phyloP scores from a whole-genome alignment of 2,113 vertebrate genomes.

The Rhizomys pruinosus region DNA sequence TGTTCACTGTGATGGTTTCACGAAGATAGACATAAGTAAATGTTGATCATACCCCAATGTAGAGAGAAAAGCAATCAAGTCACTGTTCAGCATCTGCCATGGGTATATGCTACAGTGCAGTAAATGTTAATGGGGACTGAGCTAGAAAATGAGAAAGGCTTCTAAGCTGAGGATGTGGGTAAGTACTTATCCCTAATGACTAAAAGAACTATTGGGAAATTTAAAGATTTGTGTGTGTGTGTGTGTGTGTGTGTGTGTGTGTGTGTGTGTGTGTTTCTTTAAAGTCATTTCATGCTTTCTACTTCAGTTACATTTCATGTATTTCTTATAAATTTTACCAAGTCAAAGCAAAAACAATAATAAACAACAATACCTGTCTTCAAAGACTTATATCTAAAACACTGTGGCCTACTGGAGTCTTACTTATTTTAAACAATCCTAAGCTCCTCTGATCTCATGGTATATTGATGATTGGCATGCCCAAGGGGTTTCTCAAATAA shows the following conservation, averaged over 20 bases:
- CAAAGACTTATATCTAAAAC: neutral
- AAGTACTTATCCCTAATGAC: neutral
- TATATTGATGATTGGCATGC: neutral
- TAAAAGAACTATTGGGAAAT: neutral
- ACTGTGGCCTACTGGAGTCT: accelerated
- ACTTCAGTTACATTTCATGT: neutral
- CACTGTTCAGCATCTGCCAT: neutral
- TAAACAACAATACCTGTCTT: neutral
- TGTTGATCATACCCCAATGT: neutral
- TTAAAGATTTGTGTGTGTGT: too few relatives aligned
- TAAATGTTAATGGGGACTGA: neutral
- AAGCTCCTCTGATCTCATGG: neutral
- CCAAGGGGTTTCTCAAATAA: neutral
- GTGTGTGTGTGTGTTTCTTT: neutral
- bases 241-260: too few relatives aligned
- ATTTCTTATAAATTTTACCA: neutral
- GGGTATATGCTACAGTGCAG: neutral
- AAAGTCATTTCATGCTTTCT: neutral
- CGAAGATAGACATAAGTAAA: neutral
- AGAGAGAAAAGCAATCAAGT: neutral
- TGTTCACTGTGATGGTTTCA: neutral
- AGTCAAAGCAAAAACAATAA: neutral
- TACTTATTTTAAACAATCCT: neutral
- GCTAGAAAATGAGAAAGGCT: neutral
- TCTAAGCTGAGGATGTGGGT: neutral